These are phyloP conservation scores for Macaca fascicularis DNA, from an alignment of 2,113 vertebrate genomes.

Conservation along the genomic window T2T-MFA8v1.1 NC_088392.1:48013001-48013500, in stretches of 20 bases:
- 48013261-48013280: neutral
- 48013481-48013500: neutral
- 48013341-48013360: neutral
- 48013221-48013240: slow-evolving; percentile 27
- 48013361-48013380: neutral
- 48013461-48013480: neutral
- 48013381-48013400: slow-evolving; percentile 40
- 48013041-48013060: neutral
- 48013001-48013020: neutral
- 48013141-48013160: neutral
- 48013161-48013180: neutral
- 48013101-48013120: neutral
- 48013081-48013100: neutral
- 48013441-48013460: neutral
- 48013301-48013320: neutral
- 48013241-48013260: slow-evolving; percentile 30
- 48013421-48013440: neutral
- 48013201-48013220: neutral
- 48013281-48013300: slow-evolving; percentile 29
- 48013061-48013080: neutral
- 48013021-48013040: neutral
- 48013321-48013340: neutral
- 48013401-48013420: slow-evolving; percentile 6
- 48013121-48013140: neutral
- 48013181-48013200: neutral